Evolutionary conservation across 2,113 vertebrate species (phyloP).

Genomic region (Tyrannus savana): DNA sequence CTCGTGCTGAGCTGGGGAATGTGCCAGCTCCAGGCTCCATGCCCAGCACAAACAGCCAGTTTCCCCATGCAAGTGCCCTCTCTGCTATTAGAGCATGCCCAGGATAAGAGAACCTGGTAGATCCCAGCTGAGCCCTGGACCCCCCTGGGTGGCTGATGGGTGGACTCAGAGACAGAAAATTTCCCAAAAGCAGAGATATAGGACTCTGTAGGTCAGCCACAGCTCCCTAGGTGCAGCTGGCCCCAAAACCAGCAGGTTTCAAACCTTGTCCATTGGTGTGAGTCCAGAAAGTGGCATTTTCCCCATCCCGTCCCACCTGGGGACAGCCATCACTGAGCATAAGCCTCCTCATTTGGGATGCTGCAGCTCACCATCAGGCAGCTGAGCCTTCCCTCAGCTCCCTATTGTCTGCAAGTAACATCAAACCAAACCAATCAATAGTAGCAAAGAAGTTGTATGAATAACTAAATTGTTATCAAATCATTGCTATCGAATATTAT

Average conservation of each 20-base stretch:
- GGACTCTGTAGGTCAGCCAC: not conserved
- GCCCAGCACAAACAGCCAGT: not conserved
- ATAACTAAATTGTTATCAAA: not conserved
- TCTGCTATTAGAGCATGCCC: not conserved
- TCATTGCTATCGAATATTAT: not conserved
- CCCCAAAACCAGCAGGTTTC: not conserved
- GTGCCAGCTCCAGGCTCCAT: not conserved
- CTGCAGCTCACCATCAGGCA: not conserved
- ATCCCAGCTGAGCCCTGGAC: not conserved
- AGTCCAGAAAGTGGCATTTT: not conserved
- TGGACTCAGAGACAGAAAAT: not conserved
- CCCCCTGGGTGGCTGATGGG: accelerated
- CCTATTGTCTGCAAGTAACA: not conserved
- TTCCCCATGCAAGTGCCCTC: not conserved
- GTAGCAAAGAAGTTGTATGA: not conserved
- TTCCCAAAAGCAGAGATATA: not conserved
- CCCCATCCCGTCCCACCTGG: not conserved
- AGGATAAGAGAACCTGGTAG: not conserved
- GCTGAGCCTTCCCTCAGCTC: not conserved
- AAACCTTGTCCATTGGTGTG: not conserved
- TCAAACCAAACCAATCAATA: not conserved
- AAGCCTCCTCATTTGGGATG: accelerated
- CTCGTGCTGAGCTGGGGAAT: accelerated
- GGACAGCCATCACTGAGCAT: not conserved
- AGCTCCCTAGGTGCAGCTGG: accelerated